Evolutionary conservation across 2,113 vertebrate genomes (phyloP).

Genomic region (Notothenia rossii): DNA sequence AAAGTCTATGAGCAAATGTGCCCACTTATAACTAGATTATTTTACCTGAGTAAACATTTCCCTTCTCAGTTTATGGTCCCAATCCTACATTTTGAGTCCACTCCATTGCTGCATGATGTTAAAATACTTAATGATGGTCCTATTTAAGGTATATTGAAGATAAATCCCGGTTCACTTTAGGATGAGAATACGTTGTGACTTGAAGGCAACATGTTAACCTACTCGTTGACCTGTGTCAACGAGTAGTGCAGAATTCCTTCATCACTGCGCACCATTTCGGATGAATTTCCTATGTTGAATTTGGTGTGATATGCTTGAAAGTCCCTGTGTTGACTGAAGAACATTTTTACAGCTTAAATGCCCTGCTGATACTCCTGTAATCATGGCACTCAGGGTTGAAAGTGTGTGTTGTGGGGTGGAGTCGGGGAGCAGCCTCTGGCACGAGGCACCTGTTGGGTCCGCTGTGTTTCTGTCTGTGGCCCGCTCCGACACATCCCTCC

Average conservation of each 20-base stretch:
- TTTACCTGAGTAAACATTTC: too few species aligned
- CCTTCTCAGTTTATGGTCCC: too few species aligned
- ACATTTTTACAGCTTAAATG: constrained; percentile 41
- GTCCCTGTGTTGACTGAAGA: constrained; percentile 15
- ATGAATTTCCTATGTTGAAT: constrained; percentile 18
- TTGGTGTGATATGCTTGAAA: constrained; percentile 16
- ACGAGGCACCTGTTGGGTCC: constrained; percentile 60
- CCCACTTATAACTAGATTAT: too few species aligned
- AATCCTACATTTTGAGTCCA: too few species aligned
- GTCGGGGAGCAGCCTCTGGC: constrained; percentile 51
- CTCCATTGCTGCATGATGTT: too few species aligned
- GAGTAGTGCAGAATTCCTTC: neutral
- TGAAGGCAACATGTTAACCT: too few species aligned
- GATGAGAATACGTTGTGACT: too few species aligned
- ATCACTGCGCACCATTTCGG: neutral
- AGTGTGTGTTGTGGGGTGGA: constrained; percentile 49
- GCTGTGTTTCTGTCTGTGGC: constrained; percentile 57
- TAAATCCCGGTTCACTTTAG: too few species aligned
- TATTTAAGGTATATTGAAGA: too few species aligned
- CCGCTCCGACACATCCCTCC: constrained; percentile 76
- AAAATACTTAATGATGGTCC: too few species aligned
- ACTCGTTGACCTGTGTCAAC: too few species aligned
- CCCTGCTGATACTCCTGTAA: constrained; percentile 41
- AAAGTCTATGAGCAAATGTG: too few species aligned
- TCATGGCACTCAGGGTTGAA: constrained; percentile 33